Evolutionary conservation across 2,113 vertebrate species (phyloP), one percentile per base, ranked within the genome.

Genomic region (Sylvia atricapilla): DNA sequence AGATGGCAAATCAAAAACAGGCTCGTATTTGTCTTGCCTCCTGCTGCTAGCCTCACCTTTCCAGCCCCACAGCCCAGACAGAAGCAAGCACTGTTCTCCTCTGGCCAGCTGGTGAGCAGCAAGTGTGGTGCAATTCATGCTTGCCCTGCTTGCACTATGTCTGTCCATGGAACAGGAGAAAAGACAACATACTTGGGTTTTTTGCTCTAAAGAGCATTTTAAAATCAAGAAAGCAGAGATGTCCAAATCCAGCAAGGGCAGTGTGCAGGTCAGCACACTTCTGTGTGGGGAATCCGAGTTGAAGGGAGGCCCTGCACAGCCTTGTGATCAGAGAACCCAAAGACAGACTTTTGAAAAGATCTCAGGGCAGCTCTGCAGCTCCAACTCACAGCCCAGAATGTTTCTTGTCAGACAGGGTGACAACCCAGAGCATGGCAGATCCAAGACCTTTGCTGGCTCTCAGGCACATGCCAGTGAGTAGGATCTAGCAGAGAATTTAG

Each of bases 1-100:
- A 96, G 89, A 93, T 93, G 93, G 95, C 93, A 96, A 97, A 95
- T 93, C 73, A 95, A 89, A 96, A 96, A 77, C 96, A 97, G 92
- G 83, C 96, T 94, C 53, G 37, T 97, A 73, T 95, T 97, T 97
- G 94, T 97, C 83, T 96, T 96, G 93, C 88, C 87, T 96, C 94
- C 91, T 94, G 94, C 91, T 89, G 89, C 55, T 94, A 82, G 83
- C 96, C 90, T 95, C 89, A 94, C 95, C 89, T 95, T 96, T 95
- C 96, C 94, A 94, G 88, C 64, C 86, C 77, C 0, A 1, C 73
- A 67, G 84, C 47, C 50, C 84, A 93, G 95, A 97, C 95, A 97
- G 82, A 95, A 89, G 94, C 84, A 93, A 95, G 93, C 73, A 90
- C 95, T 97, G 96, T 96, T 97, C 89, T 95, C 83, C 30, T 63